phyloP scores from a whole-genome alignment of 2,797 vertebrate genomes.

The Pantherophis alleghaniensis region DNA sequence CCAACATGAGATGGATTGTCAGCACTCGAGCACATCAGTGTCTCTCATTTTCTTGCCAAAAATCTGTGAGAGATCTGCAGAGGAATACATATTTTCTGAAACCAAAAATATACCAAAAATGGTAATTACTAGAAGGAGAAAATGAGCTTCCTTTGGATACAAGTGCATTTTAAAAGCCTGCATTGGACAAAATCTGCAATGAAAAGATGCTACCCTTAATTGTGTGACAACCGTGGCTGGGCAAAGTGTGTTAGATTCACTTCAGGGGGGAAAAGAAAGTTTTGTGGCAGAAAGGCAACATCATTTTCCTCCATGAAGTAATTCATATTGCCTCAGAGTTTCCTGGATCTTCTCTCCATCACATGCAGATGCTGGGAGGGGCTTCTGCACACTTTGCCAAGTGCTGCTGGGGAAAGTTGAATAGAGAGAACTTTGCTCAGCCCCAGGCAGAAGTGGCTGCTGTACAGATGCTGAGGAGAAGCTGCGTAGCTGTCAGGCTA shows the following conservation, averaged over 20 bases:
- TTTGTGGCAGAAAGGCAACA: neutral
- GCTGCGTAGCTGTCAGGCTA: neutral
- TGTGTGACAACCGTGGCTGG: neutral
- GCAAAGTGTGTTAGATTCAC: neutral
- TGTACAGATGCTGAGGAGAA: neutral
- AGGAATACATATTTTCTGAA: neutral
- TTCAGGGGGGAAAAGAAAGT: neutral
- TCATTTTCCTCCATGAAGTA: neutral
- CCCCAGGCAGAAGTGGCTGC: neutral
- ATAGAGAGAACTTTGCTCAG: neutral
- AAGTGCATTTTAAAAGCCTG: neutral
- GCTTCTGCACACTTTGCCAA: neutral
- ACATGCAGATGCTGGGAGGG: neutral
- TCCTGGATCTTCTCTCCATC: neutral
- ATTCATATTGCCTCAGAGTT: neutral
- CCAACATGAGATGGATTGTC: neutral
- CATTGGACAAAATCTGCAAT: neutral
- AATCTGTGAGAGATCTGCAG: neutral
- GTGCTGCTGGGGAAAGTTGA: neutral
- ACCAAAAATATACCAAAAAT: neutral
- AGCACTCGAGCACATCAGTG: neutral
- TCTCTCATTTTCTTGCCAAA: neutral
- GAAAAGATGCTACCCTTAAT: neutral
- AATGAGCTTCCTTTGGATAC: neutral
- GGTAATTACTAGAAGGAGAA: neutral